phyloP scores from a whole-genome alignment of 1,140 invertebrate genomes.

The Teleogryllus occipitalis region DNA sequence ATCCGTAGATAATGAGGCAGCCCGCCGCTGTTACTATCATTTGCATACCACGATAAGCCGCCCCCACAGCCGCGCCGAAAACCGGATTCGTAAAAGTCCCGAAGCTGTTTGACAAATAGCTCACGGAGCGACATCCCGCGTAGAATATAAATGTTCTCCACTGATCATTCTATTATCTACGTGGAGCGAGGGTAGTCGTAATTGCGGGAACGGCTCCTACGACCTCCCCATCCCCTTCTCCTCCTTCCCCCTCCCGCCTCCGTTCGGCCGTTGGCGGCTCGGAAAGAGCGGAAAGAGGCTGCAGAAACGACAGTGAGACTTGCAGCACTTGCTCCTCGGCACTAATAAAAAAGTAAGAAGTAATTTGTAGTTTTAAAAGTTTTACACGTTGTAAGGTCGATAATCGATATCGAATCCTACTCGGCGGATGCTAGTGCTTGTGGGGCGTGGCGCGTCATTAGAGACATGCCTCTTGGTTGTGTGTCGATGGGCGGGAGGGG shows the following conservation, averaged over 20 bases:
- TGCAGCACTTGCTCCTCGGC: too few relatives aligned
- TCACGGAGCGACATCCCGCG: not conserved
- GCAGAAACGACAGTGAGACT: not conserved
- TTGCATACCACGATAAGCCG: not conserved
- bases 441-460: too few relatives aligned
- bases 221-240: not conserved
- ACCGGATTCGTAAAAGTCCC: not conserved
- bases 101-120: not conserved
- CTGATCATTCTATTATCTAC: conserved; percentile 5
- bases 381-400: too few relatives aligned
- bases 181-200: not conserved
- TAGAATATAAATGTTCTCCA: not conserved
- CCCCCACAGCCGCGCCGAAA: too few relatives aligned
- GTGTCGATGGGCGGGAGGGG: too few relatives aligned
- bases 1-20: not conserved
- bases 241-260: not conserved
- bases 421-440: too few relatives aligned
- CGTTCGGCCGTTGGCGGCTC: too few relatives aligned
- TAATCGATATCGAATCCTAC: too few relatives aligned
- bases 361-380: too few relatives aligned
- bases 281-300: not conserved
- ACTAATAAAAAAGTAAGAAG: too few relatives aligned
- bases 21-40: too few relatives aligned
- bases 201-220: not conserved
- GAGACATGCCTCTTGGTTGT: too few relatives aligned